A percentile compares a stretch with the other conserved stretches of the same genome.
Evolutionary conservation across 2,113 vertebrate species (phyloP).

Genomic region (Thymallus thymallus): DNA sequence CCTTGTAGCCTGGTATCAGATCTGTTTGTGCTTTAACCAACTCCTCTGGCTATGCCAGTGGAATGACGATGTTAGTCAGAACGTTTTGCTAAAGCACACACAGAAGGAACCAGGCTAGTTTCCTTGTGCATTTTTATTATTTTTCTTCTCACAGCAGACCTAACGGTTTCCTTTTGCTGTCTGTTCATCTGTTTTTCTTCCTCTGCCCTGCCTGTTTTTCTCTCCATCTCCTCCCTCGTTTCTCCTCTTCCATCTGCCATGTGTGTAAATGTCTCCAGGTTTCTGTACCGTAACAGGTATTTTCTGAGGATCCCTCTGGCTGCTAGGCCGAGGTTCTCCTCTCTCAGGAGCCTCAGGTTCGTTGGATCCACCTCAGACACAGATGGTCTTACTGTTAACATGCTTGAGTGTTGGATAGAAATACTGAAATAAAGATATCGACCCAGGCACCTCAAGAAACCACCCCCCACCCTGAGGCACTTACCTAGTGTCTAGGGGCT

Average conservation of each 20-base stretch:
- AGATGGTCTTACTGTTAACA: too few species aligned
- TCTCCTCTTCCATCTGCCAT: slow-evolving; percentile 63
- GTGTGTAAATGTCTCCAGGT: slow-evolving; percentile 76
- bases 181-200: too few species aligned
- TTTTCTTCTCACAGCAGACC: background rate
- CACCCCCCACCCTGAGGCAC: too few species aligned
- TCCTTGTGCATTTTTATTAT: slow-evolving; percentile 1
- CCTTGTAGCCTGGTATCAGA: too few species aligned
- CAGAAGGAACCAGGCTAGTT: background rate
- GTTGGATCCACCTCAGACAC: slow-evolving; percentile 44
- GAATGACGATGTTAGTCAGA: too few species aligned
- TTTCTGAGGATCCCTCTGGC: slow-evolving; percentile 94
- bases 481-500: too few species aligned
- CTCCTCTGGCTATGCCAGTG: background rate
- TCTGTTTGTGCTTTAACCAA: slow-evolving; percentile 11
- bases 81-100: too few species aligned
- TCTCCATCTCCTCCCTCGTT: slow-evolving; percentile 24
- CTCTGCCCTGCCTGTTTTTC: slow-evolving; percentile 20
- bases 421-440: too few species aligned
- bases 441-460: too few species aligned
- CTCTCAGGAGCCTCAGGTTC: slow-evolving; percentile 97
- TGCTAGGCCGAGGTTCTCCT: slow-evolving; percentile 94
- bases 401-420: too few species aligned
- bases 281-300: slow-evolving; percentile 94
- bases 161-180: background rate